Base-by-base conservation (phyloP, 2,113 vertebrate species). In the Prunella fulvescens region DNA sequence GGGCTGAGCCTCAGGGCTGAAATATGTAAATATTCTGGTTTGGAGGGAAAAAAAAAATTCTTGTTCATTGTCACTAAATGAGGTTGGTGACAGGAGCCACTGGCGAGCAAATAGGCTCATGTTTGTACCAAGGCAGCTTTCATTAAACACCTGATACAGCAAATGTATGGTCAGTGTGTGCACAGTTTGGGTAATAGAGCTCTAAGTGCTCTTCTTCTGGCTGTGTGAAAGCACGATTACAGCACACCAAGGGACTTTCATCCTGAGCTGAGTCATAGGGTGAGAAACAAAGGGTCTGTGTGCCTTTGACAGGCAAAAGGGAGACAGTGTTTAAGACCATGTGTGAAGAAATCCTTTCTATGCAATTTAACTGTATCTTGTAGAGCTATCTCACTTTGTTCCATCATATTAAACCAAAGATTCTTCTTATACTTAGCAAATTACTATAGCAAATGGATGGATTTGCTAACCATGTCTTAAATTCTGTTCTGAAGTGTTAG, bases 1-100 rank as follows among this genome's bases (percentile, higher is more conserved):
- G 70, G 42, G 91, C 82, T 88, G 72, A 88, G 93, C 93, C 88
- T 88, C 24, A 6, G 74, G 79, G 84, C 96, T 97, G 95, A 94
- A 94, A 96, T 95, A 97, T 95, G 96, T 95, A 98, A 98, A 98
- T 97, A 94, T 72, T 96, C 95, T 33, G 15, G 19, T 6, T 92
- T 88, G 51, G 51, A 67, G 45, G 28, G 8, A 14, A 12, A 22
- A 69, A 54, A 86, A 84, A 37, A 20, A 26, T 35, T 96, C 84
- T 84, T 95, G 92, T 93, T 97, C 93, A 73, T 97, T 80, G 39
- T 97, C 91, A 91, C 84, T 93, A 93, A 94, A 95, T 93, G 89
- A 96, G 96, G 92, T 97, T 96, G 96, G 76, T 61, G 88, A 92
- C 42, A 65, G 81, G 85, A 88, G 78, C 66, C 97, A 96, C 93